phyloP scores from a whole-genome alignment of 2,113 vertebrate species.

The Mormoops blainvillei region DNA sequence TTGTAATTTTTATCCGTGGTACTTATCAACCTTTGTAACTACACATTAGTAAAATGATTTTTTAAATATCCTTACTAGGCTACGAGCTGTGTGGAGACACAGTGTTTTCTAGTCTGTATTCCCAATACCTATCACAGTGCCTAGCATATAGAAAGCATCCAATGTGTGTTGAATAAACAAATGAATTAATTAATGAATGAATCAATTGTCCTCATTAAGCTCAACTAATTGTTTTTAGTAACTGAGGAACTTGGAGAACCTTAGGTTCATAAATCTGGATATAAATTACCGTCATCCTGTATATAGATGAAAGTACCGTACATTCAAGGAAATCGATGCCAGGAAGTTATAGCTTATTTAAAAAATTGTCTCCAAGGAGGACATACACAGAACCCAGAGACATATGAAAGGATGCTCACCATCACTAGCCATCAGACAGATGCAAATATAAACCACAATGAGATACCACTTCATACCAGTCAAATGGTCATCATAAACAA shows the following conservation, averaged over 20 bases:
- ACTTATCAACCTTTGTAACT: background rate
- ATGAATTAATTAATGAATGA: background rate
- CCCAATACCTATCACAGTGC: background rate
- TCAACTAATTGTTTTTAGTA: background rate
- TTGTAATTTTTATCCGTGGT: background rate
- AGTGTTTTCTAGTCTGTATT: background rate
- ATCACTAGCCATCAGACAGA: too few relatives aligned
- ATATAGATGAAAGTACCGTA: constrained; percentile 28
- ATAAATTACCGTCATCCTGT: constrained; percentile 12
- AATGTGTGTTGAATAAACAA: background rate
- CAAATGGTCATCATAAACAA: too few relatives aligned
- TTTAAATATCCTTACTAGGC: background rate
- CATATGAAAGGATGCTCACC: too few relatives aligned
- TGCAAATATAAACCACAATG: too few relatives aligned
- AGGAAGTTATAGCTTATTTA: constrained; percentile 35
- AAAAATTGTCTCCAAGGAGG: background rate
- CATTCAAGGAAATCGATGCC: constrained; percentile 20
- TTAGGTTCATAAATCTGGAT: background rate
- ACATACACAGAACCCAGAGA: too few relatives aligned
- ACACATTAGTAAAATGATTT: background rate
- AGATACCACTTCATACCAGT: too few relatives aligned
- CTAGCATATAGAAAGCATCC: background rate
- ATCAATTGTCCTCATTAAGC: constrained; percentile 8
- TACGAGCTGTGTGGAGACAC: background rate
- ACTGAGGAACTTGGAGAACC: background rate